Evolutionary conservation across 2,113 vertebrate genomes (phyloP), one percentile per base, ranked within the genome.

Genomic region (Hassar affinis): DNA sequence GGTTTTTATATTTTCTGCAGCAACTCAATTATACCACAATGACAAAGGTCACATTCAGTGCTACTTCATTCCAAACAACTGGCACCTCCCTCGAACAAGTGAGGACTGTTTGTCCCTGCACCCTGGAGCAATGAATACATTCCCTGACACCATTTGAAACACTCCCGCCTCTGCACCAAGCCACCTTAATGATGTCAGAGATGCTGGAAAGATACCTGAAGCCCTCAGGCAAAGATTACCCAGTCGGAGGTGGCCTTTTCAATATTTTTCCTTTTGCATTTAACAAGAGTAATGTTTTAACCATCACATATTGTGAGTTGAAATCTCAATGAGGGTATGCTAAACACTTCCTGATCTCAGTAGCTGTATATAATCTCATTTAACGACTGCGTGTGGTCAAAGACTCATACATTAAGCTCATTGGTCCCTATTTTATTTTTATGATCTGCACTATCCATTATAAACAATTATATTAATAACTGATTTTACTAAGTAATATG

Each of bases 191-290:
- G 68, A 85, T 84, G 72, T 74, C 79, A 49, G 47, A 47, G 30
- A 74, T 74, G 84, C 82, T 84, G 51, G 82, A 68, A 77, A 84
- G 25, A 79, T 75, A 88, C 84, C 79, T 86, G 76, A 71, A 54
- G 82, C 84, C 78, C 80, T 71, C 80, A 79, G 86, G 86, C 51
- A 79, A 83, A 85, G 83, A 86, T 80, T 82, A 66, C 38, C 33
- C 30, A 85, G 76, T 80, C 59, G 10, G 62, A 42, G 61, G 69
- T 57, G 71, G 74, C 54, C 62, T 77, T 79, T 64, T 83, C 64
- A 57, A 72, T 81, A 35, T 80, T 56, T 52, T 66, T 52, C 61
- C 51, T 62, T 71, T 75, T 51, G 54, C 69, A 68, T 68, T 69
- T 56, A 84, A 74, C 66, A 62, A 49, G 54, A 78, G 49, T 76